These are phyloP conservation scores for Nerophis lumbriciformis DNA, from an alignment of 2,113 vertebrate genomes.

Conservation along the genomic window DNA sequence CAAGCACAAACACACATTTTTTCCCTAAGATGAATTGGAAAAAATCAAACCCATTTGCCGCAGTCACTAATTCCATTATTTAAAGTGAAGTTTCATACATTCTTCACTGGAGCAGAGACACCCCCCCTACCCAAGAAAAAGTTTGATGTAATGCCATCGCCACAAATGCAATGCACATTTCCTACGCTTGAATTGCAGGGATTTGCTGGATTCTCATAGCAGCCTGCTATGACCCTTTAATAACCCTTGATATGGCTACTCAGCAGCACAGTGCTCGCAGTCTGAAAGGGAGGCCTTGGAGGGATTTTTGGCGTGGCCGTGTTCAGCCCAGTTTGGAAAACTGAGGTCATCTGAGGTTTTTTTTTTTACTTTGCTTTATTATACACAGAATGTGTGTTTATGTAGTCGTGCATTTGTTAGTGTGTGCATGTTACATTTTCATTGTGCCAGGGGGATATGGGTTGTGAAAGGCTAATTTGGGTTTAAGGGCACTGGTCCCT, in stretches of 20 bases:
- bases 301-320: slow-evolving; percentile 49
- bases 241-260: slow-evolving; percentile 57
- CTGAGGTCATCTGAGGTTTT: slow-evolving; percentile 48
- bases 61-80: slow-evolving; percentile 10
- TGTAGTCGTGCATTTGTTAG: slow-evolving; percentile 24
- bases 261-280: slow-evolving; percentile 51
- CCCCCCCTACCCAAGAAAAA: slow-evolving; percentile 22
- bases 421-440: slow-evolving; percentile 42
- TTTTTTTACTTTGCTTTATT: slow-evolving; percentile 6
- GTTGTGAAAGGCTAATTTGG: slow-evolving; percentile 66
- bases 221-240: slow-evolving; percentile 40
- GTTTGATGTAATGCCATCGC: slow-evolving; percentile 29
- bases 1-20: neutral
- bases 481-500: slow-evolving; percentile 62
- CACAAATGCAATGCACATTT: slow-evolving; percentile 42
- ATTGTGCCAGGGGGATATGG: slow-evolving; percentile 58
- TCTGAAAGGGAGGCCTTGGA: slow-evolving; percentile 57
- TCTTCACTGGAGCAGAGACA: slow-evolving; percentile 26
- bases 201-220: slow-evolving; percentile 40
- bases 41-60: slow-evolving; percentile 9
- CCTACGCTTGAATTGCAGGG: slow-evolving; percentile 48
- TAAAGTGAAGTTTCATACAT: slow-evolving; percentile 33
- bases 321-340: slow-evolving; percentile 46
- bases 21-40: slow-evolving; percentile 3
- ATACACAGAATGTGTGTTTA: slow-evolving; percentile 11